Evolutionary conservation across 2,797 vertebrate genomes (phyloP), one percentile per base, ranked within the genome.

Genomic region (Enteromius anoplus): DNA sequence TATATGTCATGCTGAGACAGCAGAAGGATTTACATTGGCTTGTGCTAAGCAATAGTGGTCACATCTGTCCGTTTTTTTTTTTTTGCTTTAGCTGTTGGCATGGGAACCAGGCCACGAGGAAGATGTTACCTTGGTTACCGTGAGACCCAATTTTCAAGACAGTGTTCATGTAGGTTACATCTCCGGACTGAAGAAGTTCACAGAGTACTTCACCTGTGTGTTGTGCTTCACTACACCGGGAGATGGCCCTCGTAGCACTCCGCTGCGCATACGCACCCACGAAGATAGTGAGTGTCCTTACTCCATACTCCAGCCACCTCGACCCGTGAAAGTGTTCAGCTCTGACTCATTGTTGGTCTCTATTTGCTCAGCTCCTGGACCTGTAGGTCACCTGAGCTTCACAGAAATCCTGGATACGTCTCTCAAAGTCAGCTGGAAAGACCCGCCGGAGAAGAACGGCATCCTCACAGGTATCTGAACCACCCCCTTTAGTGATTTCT

Each of bases 381-480:
- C 97, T 0, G 97, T 99, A 89, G 97, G 98, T 88, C 97, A 98
- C 89, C 96, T 99, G 72, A 96, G 98, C 92, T 99, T 99, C 93
- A 98, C 94, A 0, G 97, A 99, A 87, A 97, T 99, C 92, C 90
- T 99, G 93, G 98, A 99, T 89, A 99, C 98, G 0, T 99, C 98
- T 4, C 93, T 99, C 86, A 98, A 98, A 92, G 98, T 99, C 91
- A 99, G 97, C 95, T 99, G 98, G 98, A 96, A 96, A 88, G 97
- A 99, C 86, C 98, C 98, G 0, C 92, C 95, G 5, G 98, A 99
- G 93, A 99, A 96, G 94, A 99, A 99, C 0, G 98, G 98, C 0
- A 73, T 99, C 79, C 95, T 99, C 88, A 98, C 97, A 68, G 98
- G 98, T 99, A 53, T 17, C 53, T n/a, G 5, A 14, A 42, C 5